Evolutionary conservation across 2,888 invertebrate species (phyloP).

Genomic region (Cartodere bifasciata): DNA sequence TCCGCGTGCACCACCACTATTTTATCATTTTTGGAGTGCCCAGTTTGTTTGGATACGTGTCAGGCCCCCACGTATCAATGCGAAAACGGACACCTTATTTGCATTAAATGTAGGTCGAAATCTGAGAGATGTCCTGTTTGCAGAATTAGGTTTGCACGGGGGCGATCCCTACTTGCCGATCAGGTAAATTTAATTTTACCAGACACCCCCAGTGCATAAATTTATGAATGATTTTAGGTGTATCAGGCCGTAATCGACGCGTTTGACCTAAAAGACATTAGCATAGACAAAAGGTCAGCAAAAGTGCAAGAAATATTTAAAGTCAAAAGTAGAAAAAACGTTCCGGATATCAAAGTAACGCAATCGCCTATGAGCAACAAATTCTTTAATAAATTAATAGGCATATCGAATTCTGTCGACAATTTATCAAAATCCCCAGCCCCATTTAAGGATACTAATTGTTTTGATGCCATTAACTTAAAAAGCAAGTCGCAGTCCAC

Average conservation of each 20-base stretch:
- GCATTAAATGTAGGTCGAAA: constrained; percentile 45
- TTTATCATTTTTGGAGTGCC: constrained; percentile 46
- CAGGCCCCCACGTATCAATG: constrained; percentile 50
- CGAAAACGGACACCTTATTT: constrained; percentile 52
- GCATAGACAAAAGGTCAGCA: constrained; percentile 23
- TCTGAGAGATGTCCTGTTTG: constrained; percentile 51
- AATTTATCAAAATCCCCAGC: constrained; percentile 28
- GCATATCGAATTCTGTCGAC: constrained; percentile 39
- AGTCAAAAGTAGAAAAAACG: constrained; percentile 25
- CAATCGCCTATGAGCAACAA: constrained; percentile 34
- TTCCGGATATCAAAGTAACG: constrained; percentile 31
- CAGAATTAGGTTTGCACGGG: constrained; percentile 39
- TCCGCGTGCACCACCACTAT: constrained; percentile 40
- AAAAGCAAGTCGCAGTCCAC: constrained; percentile 36
- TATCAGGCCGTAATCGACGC: constrained; percentile 39
- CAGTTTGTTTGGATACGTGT: constrained; percentile 50
- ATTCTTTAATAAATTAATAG: constrained; percentile 37
- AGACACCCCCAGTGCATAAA: constrained; percentile 2
- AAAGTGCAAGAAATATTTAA: constrained; percentile 39
- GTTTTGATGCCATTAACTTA: constrained; percentile 21
- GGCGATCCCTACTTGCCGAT: constrained; percentile 41
- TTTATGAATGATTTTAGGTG: constrained; percentile 23
- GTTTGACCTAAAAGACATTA: constrained; percentile 36
- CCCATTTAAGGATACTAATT: constrained; percentile 13
- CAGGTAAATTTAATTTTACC: constrained; percentile 29